Percentiles rank a stretch among this genome's conserved stretches.
Evolutionary conservation across 1,140 invertebrate species (phyloP).

Genomic region (Asbolus verrucosus): DNA sequence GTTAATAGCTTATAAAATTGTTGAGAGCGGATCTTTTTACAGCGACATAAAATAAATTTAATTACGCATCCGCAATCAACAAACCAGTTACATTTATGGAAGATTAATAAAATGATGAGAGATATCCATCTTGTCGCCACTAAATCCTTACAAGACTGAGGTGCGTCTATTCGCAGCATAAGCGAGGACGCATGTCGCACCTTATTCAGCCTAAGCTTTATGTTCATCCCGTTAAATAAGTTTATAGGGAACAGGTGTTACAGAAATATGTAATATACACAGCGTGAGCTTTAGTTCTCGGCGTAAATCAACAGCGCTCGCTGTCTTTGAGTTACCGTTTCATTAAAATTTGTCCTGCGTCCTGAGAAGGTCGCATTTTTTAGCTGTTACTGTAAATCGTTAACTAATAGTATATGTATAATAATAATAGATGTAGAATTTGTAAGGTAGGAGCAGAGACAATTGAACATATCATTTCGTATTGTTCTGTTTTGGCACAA

Average conservation of each 20-base stretch:
- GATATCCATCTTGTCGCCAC: conserved; percentile 25
- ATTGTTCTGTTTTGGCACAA: too few species aligned
- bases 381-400: too few species aligned
- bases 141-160: too few species aligned
- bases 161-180: too few species aligned
- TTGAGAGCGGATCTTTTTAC: conserved; percentile 12
- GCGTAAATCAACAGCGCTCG: conserved; percentile 15
- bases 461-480: too few species aligned
- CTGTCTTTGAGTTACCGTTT: too few species aligned
- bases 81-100: conserved; percentile 36
- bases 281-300: conserved; percentile 20
- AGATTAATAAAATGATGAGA: conserved; percentile 24
- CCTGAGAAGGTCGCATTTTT: conserved; percentile 4
- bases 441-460: too few species aligned
- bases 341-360: neutral
- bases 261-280: conserved; percentile 18
- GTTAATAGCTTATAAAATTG: conserved; percentile 15
- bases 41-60: conserved; percentile 27
- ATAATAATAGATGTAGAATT: too few species aligned
- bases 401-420: too few species aligned
- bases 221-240: too few species aligned
- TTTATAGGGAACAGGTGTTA: conserved; percentile 10
- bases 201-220: too few species aligned
- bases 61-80: conserved; percentile 31
- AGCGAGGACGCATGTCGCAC: too few species aligned